Conservation (phyloP, 1,140 invertebrate genomes). For the Neodiprion fabricii region DNA sequence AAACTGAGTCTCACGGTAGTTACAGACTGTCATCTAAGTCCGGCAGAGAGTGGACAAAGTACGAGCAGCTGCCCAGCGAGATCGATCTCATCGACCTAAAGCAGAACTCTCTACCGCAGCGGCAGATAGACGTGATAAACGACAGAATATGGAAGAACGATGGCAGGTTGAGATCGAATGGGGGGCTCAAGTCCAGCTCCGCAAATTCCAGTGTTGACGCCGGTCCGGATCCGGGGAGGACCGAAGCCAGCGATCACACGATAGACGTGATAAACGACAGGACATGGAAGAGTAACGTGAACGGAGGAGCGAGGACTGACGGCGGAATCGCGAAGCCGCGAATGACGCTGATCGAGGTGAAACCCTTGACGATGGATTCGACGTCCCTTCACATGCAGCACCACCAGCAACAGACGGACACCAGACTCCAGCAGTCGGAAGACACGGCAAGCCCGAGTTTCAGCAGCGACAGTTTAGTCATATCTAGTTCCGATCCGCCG, state of each 20-base stretch:
- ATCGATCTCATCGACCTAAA: neutral
- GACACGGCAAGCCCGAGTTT: constrained; percentile 52
- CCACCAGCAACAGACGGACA: no score
- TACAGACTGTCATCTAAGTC: neutral
- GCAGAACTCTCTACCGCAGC: neutral
- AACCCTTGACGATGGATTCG: constrained; percentile 31
- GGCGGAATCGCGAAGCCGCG: constrained; percentile 29
- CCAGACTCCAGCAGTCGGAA: constrained; percentile 32
- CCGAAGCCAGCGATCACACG: constrained; percentile 17
- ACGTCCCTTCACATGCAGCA: neutral
- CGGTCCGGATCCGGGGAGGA: constrained; percentile 15
- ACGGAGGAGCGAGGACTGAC: neutral
- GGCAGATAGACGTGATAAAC: constrained; percentile 52
- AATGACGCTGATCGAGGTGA: constrained; percentile 52
- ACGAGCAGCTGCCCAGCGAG: neutral
- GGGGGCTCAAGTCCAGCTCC: constrained; percentile 41
- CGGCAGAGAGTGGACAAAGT: neutral
- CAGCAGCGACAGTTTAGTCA: constrained; percentile 53
- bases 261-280: constrained; percentile 56
- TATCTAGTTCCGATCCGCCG: constrained; percentile 57
- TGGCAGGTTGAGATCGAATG: no score
- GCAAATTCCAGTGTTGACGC: neutral
- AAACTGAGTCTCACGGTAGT: neutral
- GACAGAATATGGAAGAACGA: constrained; percentile 55
- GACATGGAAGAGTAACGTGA: constrained; percentile 44